Conservation (phyloP, 1,140 invertebrate genomes). For the Papilio aristodemus region DNA sequence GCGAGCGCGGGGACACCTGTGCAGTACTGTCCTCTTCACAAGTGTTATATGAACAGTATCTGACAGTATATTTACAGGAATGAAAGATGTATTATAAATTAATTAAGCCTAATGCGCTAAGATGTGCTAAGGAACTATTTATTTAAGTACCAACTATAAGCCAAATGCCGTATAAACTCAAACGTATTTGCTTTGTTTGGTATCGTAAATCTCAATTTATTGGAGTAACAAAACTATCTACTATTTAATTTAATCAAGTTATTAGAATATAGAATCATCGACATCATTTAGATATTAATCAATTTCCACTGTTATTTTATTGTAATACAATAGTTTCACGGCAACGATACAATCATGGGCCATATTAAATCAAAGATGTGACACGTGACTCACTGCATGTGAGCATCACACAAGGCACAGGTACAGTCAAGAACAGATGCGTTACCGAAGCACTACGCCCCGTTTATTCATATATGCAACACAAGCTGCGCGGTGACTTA, state of each 20-base stretch:
- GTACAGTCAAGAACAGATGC: constrained; percentile 3
- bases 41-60: background rate
- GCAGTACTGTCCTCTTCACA: background rate
- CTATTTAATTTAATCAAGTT: background rate
- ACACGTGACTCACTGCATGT: background rate
- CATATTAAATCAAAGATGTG: background rate
- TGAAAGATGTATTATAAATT: background rate
- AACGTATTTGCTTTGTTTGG: no score
- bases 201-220: no score
- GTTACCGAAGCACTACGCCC: background rate
- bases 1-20: constrained; percentile 18
- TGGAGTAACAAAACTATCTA: no score
- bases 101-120: no score
- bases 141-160: no score
- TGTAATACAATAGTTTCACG: background rate
- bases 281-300: background rate
- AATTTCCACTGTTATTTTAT: background rate
- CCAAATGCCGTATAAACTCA: no score
- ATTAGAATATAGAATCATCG: background rate
- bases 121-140: no score
- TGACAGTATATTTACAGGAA: background rate
- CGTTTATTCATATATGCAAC: background rate
- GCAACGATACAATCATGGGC: background rate
- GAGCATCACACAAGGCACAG: background rate
- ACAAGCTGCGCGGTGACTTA: background rate